Conservation (phyloP, 2,888 invertebrate species). For the Glomeris marginata region DNA sequence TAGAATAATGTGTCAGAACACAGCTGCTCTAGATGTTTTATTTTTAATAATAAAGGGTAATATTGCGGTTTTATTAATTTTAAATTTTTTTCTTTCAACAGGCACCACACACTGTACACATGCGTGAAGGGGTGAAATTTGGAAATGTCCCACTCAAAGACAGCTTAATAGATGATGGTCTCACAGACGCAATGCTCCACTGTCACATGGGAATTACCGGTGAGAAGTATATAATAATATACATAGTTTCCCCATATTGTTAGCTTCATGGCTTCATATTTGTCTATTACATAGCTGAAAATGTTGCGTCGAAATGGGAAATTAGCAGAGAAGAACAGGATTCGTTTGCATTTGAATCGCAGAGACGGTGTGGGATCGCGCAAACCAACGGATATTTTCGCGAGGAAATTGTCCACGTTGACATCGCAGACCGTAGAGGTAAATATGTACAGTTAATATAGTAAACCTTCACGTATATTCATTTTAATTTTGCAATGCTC, state of each 20-base stretch:
- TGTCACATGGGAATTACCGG: conserved; percentile 69
- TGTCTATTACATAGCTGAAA: no score
- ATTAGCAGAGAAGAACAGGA: conserved; percentile 56
- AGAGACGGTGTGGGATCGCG: conserved; percentile 46
- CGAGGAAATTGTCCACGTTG: conserved; percentile 54
- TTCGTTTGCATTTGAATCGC: conserved; percentile 48
- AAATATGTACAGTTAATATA: no score
- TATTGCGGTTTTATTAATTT: no score
- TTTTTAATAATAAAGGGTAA: no score
- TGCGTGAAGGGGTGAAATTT: conserved; percentile 53
- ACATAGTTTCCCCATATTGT: background rate
- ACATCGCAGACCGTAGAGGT: no score
- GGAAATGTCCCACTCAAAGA: conserved; percentile 48
- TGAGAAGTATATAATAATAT: conserved; percentile 23
- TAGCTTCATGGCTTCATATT: no score
- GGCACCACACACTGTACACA: conserved; percentile 48
- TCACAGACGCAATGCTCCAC: conserved; percentile 55
- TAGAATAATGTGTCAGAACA: no score
- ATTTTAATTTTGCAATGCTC: no score
- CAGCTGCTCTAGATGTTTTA: no score
- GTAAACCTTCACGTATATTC: no score
- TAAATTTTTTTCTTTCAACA: conserved; percentile 13
- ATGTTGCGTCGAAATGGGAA: conserved; percentile 49
- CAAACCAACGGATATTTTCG: conserved; percentile 46
- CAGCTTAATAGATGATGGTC: conserved; percentile 49